Base-by-base conservation (phyloP, 1,140 invertebrate species). In the Aphelenchoides fujianensis region DNA sequence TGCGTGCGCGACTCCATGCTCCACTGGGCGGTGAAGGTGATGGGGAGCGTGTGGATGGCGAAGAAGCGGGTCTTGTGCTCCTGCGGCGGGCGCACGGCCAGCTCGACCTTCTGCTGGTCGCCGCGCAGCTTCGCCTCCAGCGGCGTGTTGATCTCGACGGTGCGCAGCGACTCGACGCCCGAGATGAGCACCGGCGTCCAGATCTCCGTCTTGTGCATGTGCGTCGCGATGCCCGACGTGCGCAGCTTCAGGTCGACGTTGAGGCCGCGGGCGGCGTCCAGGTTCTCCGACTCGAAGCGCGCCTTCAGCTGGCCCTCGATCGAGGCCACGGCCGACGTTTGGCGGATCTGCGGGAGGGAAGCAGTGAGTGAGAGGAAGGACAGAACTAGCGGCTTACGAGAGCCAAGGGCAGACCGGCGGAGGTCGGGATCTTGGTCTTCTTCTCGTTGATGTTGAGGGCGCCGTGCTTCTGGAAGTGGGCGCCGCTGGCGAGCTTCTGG, bases 391-490 rank as follows among this genome's bases (percentile, higher is more conserved):
- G n/a, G n/a, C n/a, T n/a, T n/a, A n/a, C n/a, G n/a, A 66, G 16
- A 30, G 36, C 63, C 63, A 74, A 48, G 9, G 76, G 73, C 31
- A 74, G 30, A 52, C 73, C 73, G 48, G 64, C n/a, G 3, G 69
- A 34, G 7, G 73, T 74, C 30, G 73, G 75, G 36, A 74, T 61
- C n/a, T 69, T 71, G 30, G 67, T 73, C 37, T 77, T 34, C 66
- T 77, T 77, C 28, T 74, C 73, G 37, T 74, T 61, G 28, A 72
- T 52, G 32, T 37, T 55, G n/a, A 31, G 27, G 32, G 23, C 53
- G 59, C 52, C 16, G 73, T 61, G 72, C 28, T n/a, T 19, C 16
- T 9, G 1, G 3, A 72, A 35, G 1, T 70, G 31, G 48, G 35
- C 1, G 1, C 70, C 35, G 70, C 12, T 12, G 23, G n/a, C 12